Evolutionary conservation across 1,140 invertebrate species (phyloP), one percentile per base, ranked within the genome.

Genomic region (Babylonia areolata): DNA sequence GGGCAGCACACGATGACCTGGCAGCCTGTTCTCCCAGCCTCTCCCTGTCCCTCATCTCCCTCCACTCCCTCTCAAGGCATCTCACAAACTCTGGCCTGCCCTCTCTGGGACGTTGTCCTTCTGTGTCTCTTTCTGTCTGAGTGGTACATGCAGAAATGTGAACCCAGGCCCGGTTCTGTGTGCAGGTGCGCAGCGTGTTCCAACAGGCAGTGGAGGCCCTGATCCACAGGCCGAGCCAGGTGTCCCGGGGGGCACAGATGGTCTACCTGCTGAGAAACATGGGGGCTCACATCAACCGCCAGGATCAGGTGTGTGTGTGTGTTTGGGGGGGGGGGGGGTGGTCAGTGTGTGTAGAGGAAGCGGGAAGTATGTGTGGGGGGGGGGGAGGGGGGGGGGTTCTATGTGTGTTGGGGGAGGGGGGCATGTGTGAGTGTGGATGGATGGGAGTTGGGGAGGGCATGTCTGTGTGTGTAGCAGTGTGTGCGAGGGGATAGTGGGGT

Each of bases 251-350:
- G 12, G 87, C 86, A 2, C 86, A 88, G 78, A 85, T 90, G 35
- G 84, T 91, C 20, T 91, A 90, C 46, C 85, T 89, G n/a, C 84
- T 91, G 11, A 80, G 90, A 40, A 89, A 91, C 73, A 84, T 89
- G 83, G 89, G 89, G 40, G 87, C 87, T 9, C 83, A 88, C 31
- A 89, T 91, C 37, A 89, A 90, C 40, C 54, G 81, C 39, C 87
- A 88, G 42, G 80, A 91, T 79, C 77, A 89, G 89, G 90, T 90
- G 58, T 82, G 79, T 73, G 75, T 77, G 75, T 40, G 75, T 40
- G 75, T 40, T 6, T 35, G 71, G 15, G 78, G n/a, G 78, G n/a
- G 78, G n/a, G 78, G n/a, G 78, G n/a, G 78, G n/a, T 0, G 9
- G 69, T 77, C 37, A 3, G 77, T 79, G 77, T 79, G 77, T 79